A percentile compares a stretch with the other conserved stretches of the same genome.
phyloP scores from a whole-genome alignment of 1,140 invertebrate genomes.

The Subanguina moxae region DNA sequence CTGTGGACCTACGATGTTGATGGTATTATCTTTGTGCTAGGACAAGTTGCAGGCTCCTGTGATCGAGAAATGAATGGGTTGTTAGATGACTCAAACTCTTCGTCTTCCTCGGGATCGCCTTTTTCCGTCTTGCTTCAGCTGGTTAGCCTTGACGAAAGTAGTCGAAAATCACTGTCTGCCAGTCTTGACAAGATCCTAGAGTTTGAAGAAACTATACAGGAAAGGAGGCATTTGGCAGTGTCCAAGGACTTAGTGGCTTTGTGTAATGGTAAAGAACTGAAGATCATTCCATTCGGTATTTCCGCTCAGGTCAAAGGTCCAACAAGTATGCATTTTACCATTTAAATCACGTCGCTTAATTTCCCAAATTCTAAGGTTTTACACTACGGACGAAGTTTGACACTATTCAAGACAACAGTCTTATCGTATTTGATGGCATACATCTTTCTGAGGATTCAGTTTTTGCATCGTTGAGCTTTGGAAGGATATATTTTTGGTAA shows the following conservation, averaged over 20 bases:
- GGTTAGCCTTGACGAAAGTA: too few species aligned
- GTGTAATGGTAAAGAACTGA: neutral
- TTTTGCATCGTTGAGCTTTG: constrained; percentile 36
- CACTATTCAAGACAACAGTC: constrained; percentile 8
- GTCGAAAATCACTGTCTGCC: too few species aligned
- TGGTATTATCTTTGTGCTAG: neutral
- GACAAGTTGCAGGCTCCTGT: neutral
- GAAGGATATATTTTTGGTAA: constrained; percentile 44
- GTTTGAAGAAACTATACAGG: neutral
- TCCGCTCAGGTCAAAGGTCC: neutral
- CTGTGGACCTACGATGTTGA: neutral
- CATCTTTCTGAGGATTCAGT: constrained; percentile 29
- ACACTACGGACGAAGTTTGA: neutral
- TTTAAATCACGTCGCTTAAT: too few species aligned
- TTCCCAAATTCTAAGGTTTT: neutral
- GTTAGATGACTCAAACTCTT: neutral
- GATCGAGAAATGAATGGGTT: neutral
- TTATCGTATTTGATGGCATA: constrained; percentile 33
- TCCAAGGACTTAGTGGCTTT: neutral
- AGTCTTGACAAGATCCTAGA: neutral
- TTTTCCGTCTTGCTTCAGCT: neutral
- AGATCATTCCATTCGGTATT: neutral
- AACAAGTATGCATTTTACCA: neutral
- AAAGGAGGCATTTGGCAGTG: neutral
- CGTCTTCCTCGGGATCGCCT: neutral